Percentiles rank a stretch among this genome's conserved stretches.
Conservation (phyloP, 2,113 vertebrate genomes). For the Microtus oregoni region DNA sequence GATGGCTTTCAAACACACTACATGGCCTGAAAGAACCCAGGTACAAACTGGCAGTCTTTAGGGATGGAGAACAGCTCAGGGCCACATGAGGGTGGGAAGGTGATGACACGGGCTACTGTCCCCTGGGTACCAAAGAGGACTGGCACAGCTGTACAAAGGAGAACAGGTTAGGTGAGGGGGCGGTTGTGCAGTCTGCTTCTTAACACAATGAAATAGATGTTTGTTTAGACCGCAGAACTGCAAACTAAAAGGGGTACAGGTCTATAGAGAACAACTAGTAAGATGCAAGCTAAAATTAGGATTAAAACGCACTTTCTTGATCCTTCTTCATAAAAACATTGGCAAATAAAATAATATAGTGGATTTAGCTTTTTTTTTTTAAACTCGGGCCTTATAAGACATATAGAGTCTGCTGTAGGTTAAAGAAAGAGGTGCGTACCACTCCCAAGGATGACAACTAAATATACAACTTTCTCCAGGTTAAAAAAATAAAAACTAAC, state of each 20-base stretch:
- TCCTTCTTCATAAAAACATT: background rate
- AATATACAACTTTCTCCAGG: background rate
- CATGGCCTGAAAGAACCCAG: background rate
- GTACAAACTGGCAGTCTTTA: background rate
- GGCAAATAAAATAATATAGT: background rate
- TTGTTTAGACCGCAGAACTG: background rate
- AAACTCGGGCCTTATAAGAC: background rate
- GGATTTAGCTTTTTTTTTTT: background rate
- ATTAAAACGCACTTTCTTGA: background rate
- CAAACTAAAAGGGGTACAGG: background rate
- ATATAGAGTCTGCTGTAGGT: background rate
- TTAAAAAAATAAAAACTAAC: background rate
- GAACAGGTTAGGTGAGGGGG: background rate
- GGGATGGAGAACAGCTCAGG: background rate
- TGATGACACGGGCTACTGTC: background rate
- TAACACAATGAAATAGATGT: background rate
- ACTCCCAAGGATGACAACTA: background rate
- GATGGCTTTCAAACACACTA: background rate
- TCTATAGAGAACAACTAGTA: background rate
- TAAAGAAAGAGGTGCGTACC: background rate
- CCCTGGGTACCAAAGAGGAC: too few species aligned
- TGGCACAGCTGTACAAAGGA: too few species aligned
- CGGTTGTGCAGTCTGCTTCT: background rate
- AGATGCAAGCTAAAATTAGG: background rate
- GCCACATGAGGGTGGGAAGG: background rate